Conservation (phyloP, 1,140 invertebrate species). For the Cydia splendana region DNA sequence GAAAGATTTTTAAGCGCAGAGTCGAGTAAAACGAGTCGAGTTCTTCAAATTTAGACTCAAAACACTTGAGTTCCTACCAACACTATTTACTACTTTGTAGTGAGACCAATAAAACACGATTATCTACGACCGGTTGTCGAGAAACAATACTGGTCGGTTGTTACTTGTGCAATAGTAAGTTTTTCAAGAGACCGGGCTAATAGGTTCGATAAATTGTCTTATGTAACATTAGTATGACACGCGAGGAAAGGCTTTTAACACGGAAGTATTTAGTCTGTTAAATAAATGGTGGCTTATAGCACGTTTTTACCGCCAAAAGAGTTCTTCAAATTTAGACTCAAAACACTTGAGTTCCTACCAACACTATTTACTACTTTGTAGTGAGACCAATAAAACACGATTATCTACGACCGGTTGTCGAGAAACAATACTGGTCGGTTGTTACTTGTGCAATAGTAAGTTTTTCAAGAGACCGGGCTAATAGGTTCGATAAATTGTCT, state of each 20-base stretch:
- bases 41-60: too few species aligned
- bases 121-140: conserved; percentile 21
- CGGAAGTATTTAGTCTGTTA: not conserved
- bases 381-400: conserved; percentile 6
- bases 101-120: conserved; percentile 9
- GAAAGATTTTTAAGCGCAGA: too few species aligned
- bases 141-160: conserved; percentile 22
- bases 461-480: conserved; percentile 11
- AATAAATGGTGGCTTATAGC: not conserved
- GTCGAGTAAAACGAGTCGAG: too few species aligned
- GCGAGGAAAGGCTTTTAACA: not conserved
- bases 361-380: not conserved
- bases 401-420: conserved; percentile 23
- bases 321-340: too few species aligned
- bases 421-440: conserved; percentile 22
- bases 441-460: conserved; percentile 20
- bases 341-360: too few species aligned
- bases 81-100: not conserved
- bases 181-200: conserved; percentile 12
- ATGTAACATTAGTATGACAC: conserved; percentile 9
- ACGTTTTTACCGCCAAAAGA: too few species aligned
- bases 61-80: too few species aligned
- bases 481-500: conserved; percentile 16
- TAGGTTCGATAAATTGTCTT: conserved; percentile 11
- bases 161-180: conserved; percentile 22